These are phyloP conservation scores for Melanogrammus aeglefinus DNA, from an alignment of 2,797 vertebrate genomes.

Conservation along the genomic window DNA sequence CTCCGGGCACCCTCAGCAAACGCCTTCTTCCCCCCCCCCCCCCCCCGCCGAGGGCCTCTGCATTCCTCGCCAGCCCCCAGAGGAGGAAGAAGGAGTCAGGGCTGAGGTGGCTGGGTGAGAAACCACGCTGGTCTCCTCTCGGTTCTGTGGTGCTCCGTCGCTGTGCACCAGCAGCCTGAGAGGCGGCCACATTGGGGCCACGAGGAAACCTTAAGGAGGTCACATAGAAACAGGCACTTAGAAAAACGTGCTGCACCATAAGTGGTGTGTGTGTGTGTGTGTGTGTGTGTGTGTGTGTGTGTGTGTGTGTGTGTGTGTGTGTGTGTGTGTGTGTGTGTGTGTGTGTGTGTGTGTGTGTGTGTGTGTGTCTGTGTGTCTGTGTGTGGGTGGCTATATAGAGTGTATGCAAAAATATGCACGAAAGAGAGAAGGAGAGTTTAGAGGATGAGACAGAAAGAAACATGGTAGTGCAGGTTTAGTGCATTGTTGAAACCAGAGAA, in stretches of 20 bases:
- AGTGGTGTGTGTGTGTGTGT: slow-evolving; percentile 9
- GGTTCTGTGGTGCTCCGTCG: slow-evolving; percentile 50
- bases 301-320: slow-evolving; percentile 23
- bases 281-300: slow-evolving; percentile 20
- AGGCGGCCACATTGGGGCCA: slow-evolving; percentile 27
- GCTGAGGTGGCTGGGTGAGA: slow-evolving; percentile 47
- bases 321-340: slow-evolving; percentile 25
- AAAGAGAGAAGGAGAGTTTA: not conserved
- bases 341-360: slow-evolving; percentile 6
- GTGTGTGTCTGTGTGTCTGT: not conserved
- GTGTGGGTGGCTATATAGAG: slow-evolving; percentile 18
- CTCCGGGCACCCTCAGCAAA: slow-evolving; percentile 23
- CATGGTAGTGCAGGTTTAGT: slow-evolving; percentile 44
- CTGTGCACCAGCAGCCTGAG: slow-evolving; percentile 24
- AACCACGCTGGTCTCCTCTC: slow-evolving; percentile 55
- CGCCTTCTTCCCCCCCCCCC: slow-evolving; percentile 30
- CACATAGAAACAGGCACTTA: slow-evolving; percentile 48
- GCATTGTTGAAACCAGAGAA: slow-evolving; percentile 57
- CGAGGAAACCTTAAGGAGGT: slow-evolving; percentile 45
- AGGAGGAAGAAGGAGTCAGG: slow-evolving; percentile 21
- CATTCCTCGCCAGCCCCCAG: slow-evolving; percentile 19
- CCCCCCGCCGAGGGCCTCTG: slow-evolving; percentile 38
- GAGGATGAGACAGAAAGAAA: slow-evolving; percentile 11
- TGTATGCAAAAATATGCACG: not conserved
- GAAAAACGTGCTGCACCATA: slow-evolving; percentile 19